Percentiles rank a stretch among this genome's conserved stretches.
Evolutionary conservation across 2,113 vertebrate genomes (phyloP).

Genomic region (Gopherus evgoodei): DNA sequence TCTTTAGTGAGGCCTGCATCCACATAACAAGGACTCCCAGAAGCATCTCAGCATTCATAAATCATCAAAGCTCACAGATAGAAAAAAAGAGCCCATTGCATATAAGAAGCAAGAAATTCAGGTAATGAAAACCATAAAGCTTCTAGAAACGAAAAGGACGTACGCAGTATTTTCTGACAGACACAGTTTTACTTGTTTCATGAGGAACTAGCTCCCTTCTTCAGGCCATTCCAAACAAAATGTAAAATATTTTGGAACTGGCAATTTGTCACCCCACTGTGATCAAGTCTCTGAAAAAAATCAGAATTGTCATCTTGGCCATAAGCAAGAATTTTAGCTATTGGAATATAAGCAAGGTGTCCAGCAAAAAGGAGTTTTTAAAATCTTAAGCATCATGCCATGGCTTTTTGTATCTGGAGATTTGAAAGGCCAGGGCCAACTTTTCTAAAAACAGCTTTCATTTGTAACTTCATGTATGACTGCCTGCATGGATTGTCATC

Average conservation of each 20-base stretch:
- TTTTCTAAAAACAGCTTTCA: not conserved
- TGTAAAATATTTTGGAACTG: not conserved
- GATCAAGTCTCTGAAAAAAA: not conserved
- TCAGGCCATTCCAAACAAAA: not conserved
- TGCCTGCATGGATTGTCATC: not conserved
- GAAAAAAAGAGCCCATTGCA: not conserved
- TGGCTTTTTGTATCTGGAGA: not conserved
- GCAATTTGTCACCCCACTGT: not conserved
- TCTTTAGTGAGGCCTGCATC: not conserved
- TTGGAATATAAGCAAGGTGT: not conserved
- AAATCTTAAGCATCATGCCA: not conserved
- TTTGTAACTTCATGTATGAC: not conserved
- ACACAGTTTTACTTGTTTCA: not conserved
- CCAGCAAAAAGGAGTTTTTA: not conserved
- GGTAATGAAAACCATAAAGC: not conserved
- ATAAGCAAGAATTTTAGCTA: not conserved
- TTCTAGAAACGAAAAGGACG: not conserved
- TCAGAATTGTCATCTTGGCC: not conserved
- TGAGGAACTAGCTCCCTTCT: not conserved
- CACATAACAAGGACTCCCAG: not conserved
- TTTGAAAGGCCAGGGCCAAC: not conserved
- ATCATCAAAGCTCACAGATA: not conserved
- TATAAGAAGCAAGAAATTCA: not conserved
- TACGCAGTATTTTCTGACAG: not conserved
- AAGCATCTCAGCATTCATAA: not conserved